Evolutionary conservation across 2,113 vertebrate genomes (phyloP).

Genomic region (Centropus bengalensis): DNA sequence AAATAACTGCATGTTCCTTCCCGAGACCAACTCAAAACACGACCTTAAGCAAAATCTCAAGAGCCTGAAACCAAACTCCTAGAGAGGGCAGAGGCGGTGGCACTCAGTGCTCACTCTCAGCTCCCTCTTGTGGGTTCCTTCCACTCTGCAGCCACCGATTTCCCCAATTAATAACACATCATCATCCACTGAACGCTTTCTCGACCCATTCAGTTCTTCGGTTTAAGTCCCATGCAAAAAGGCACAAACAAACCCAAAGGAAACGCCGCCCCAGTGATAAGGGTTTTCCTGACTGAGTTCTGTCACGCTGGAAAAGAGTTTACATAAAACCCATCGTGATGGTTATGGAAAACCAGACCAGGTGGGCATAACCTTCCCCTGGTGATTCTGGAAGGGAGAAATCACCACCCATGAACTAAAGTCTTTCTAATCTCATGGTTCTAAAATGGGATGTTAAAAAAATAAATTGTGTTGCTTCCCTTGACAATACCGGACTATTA

Average conservation of each 20-base stretch:
- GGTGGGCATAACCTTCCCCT: not conserved
- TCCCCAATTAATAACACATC: not conserved
- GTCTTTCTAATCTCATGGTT: not conserved
- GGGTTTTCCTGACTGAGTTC: not conserved
- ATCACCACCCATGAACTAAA: not conserved
- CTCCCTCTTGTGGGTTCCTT: not conserved
- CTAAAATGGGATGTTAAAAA: not conserved
- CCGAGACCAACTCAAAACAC: not conserved
- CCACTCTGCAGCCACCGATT: not conserved
- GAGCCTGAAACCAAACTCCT: not conserved
- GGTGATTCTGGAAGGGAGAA: not conserved
- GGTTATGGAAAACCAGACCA: not conserved
- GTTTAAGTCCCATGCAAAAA: not conserved
- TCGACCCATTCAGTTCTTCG: not conserved
- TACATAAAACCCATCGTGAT: not conserved
- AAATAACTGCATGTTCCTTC: not conserved
- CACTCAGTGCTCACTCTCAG: not conserved
- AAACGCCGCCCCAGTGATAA: not conserved
- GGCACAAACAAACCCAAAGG: not conserved
- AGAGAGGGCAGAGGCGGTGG: not conserved
- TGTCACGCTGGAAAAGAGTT: not conserved
- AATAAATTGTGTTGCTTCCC: not conserved
- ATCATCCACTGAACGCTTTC: not conserved
- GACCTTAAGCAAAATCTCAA: not conserved
- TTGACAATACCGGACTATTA: not conserved